These are phyloP conservation scores for Drosophila meridionalis DNA, from an alignment of 2,888 invertebrate genomes.

Conservation along the genomic window DNA sequence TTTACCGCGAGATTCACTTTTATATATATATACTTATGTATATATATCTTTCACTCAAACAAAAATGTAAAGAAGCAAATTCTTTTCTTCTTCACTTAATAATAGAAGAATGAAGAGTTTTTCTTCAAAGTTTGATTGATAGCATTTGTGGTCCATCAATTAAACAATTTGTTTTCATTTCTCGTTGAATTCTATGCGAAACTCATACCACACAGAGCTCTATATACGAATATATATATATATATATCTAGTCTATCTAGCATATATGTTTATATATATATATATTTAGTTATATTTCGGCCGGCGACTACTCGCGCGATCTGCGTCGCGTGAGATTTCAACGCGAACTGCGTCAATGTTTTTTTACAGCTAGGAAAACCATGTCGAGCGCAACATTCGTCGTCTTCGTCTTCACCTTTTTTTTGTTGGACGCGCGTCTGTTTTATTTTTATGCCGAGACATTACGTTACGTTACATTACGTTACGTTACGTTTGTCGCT, in stretches of 20 bases:
- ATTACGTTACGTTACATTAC: slow-evolving; percentile 9
- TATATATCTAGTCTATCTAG: background rate
- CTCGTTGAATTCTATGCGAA: background rate
- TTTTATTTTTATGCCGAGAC: slow-evolving; percentile 60
- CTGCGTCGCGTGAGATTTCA: slow-evolving; percentile 73
- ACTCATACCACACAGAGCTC: background rate
- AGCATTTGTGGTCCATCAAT: slow-evolving; percentile 4
- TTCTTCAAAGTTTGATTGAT: background rate
- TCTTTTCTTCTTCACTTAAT: slow-evolving; percentile 4
- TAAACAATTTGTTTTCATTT: slow-evolving; percentile 6
- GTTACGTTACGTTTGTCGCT: slow-evolving; percentile 9
- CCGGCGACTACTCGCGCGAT: slow-evolving; percentile 58
- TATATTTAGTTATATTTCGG: slow-evolving; percentile 5
- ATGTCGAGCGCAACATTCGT: slow-evolving; percentile 10
- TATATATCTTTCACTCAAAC: background rate
- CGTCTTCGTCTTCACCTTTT: slow-evolving; percentile 1
- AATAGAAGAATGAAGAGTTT: background rate
- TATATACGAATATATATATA: slow-evolving; percentile 1
- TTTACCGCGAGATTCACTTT: slow-evolving; percentile 9
- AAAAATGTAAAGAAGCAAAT: background rate
- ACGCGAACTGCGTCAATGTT: slow-evolving; percentile 61
- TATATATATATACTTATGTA: background rate
- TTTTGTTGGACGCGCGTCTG: slow-evolving; percentile 36
- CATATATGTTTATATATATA: slow-evolving; percentile 11
- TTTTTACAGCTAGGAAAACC: slow-evolving; percentile 33